These are phyloP conservation scores for Gobio gobio DNA, from an alignment of 2,113 vertebrate species.

Conservation along the genomic window DNA sequence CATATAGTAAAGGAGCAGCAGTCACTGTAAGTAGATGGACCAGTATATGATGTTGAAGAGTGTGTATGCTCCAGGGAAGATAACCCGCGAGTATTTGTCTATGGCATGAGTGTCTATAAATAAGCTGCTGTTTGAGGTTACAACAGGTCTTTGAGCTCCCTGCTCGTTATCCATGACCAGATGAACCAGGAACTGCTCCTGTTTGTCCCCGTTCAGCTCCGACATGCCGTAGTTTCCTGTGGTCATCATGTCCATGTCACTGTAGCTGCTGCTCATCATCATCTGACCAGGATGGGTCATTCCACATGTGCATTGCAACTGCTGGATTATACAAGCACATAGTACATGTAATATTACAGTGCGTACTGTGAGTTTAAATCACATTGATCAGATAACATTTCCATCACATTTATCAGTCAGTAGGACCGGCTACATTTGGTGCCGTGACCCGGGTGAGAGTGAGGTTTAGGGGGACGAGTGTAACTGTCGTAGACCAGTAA, in stretches of 20 bases:
- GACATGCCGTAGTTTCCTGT: slow-evolving; percentile 78
- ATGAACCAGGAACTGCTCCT: slow-evolving; percentile 84
- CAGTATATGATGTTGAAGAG: slow-evolving; percentile 96
- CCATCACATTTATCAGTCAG: too few relatives aligned
- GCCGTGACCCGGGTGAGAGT: too few relatives aligned
- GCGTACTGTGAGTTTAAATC: too few relatives aligned
- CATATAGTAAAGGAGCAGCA: not conserved
- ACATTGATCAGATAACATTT: too few relatives aligned
- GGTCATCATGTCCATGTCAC: slow-evolving; percentile 81
- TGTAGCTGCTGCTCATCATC: slow-evolving; percentile 84
- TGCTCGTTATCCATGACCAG: slow-evolving; percentile 79
- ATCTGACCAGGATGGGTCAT: slow-evolving; percentile 74
- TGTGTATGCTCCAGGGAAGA: slow-evolving; percentile 89
- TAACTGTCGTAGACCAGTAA: too few relatives aligned
- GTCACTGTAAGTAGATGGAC: slow-evolving; percentile 87
- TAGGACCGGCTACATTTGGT: too few relatives aligned
- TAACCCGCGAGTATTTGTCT: slow-evolving; percentile 90
- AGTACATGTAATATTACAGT: not conserved
- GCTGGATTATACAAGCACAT: slow-evolving; percentile 38
- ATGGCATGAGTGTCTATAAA: slow-evolving; percentile 91
- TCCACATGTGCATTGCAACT: slow-evolving; percentile 85
- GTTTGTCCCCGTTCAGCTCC: slow-evolving; percentile 78
- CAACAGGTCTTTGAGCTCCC: slow-evolving; percentile 73
- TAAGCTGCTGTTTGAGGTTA: slow-evolving; percentile 77
- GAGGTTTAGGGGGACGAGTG: too few relatives aligned